Evolutionary conservation across 2,888 invertebrate genomes (phyloP).

Genomic region (Tenthredo mesomela): DNA sequence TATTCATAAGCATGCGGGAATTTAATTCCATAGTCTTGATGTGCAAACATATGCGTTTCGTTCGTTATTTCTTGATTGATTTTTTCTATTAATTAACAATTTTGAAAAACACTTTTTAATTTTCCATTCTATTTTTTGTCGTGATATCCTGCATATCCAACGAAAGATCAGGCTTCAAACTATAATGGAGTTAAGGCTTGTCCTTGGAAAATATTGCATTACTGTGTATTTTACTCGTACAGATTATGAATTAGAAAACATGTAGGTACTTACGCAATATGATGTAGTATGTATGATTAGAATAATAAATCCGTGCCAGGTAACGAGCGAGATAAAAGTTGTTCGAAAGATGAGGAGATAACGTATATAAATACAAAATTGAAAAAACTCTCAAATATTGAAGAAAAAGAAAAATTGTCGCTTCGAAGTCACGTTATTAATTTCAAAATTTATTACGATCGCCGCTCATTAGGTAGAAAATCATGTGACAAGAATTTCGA

Average conservation of each 20-base stretch:
- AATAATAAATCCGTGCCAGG: neutral
- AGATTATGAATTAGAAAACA: neutral
- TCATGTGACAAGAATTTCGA: neutral
- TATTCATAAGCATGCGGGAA: neutral
- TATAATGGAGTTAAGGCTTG: neutral
- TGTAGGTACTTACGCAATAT: slow-evolving; percentile 15
- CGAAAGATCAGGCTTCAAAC: neutral
- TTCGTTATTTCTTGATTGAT: neutral
- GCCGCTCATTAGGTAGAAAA: neutral
- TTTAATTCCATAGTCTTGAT: neutral
- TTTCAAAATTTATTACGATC: neutral
- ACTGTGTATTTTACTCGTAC: neutral
- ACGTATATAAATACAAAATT: neutral
- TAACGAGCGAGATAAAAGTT: neutral
- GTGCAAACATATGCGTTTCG: neutral
- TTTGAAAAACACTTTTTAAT: neutral
- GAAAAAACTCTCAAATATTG: neutral
- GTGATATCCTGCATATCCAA: neutral
- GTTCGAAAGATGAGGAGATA: neutral
- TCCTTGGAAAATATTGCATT: slow-evolving; percentile 9
- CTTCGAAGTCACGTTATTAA: neutral
- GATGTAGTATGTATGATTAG: neutral
- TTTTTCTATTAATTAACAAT: neutral
- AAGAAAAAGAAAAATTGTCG: neutral
- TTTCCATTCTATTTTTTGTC: neutral